phyloP scores from a whole-genome alignment of 2,113 vertebrate genomes.

The Clupea harengus region DNA sequence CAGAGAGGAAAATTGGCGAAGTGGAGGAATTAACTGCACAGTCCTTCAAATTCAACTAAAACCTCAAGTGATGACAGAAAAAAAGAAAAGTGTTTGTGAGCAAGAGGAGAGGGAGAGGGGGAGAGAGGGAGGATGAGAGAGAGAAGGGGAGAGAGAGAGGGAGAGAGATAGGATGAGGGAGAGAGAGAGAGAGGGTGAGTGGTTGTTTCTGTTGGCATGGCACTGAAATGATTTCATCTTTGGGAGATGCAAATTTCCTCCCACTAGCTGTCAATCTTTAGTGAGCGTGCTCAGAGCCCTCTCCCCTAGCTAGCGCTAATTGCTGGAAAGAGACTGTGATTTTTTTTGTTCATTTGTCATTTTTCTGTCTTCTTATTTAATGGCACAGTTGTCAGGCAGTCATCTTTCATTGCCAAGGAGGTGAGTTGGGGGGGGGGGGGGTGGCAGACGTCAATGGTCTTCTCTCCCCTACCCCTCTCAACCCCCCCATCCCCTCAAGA shows the following conservation, averaged over 20 bases:
- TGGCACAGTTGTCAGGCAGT: constrained; percentile 78
- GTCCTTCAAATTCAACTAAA: constrained; percentile 37
- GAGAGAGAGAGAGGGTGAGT: constrained; percentile 53
- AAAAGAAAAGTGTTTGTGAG: not conserved
- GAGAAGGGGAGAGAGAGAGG: constrained; percentile 36
- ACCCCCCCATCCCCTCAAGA: constrained; percentile 71
- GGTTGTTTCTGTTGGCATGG: constrained; percentile 76
- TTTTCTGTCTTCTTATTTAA: constrained; percentile 59
- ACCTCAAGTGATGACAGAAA: constrained; percentile 63
- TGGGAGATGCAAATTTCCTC: constrained; percentile 61
- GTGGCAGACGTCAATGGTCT: constrained; percentile 79
- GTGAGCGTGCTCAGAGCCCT: constrained; percentile 60
- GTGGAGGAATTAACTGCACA: constrained; percentile 29
- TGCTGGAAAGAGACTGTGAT: constrained; percentile 68
- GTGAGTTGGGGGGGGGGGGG: constrained; percentile 46
- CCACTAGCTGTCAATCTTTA: constrained; percentile 57
- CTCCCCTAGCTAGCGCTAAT: constrained; percentile 59
- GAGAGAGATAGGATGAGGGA: constrained; percentile 46
- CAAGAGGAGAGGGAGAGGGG: not conserved
- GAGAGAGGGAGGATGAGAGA: constrained; percentile 41
- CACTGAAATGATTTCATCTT: constrained; percentile 72
- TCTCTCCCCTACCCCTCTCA: too few species aligned
- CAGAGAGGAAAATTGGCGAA: constrained; percentile 35
- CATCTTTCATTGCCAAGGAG: constrained; percentile 81
- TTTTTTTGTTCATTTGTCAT: constrained; percentile 36